Conservation (phyloP, 2,888 invertebrate species). For the Chrysopilus asiliformis region DNA sequence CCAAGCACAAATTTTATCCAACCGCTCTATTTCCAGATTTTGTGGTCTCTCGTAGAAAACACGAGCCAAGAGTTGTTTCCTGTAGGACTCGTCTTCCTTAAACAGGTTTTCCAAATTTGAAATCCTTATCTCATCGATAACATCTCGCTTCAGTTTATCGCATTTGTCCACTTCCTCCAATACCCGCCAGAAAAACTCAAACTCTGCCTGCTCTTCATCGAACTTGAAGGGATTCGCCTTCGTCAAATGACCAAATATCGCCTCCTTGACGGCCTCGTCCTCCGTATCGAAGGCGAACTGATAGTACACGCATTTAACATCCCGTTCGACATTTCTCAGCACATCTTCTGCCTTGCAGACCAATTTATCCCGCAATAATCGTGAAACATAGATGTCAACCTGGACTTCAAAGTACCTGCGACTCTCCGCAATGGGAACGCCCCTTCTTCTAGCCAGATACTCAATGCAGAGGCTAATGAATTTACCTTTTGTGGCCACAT, state of each 20-base stretch:
- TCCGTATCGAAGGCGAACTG: slow-evolving; percentile 44
- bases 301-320: slow-evolving; percentile 29
- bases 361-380: slow-evolving; percentile 29
- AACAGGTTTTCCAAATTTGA: slow-evolving; percentile 29
- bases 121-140: slow-evolving; percentile 19
- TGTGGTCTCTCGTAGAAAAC: slow-evolving; percentile 32
- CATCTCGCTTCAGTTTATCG: slow-evolving; percentile 13
- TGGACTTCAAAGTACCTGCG: slow-evolving; percentile 28
- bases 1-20: slow-evolving; percentile 30
- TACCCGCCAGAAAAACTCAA: slow-evolving; percentile 27
- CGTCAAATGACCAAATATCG: slow-evolving; percentile 50
- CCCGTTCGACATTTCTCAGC: slow-evolving; percentile 26
- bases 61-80: slow-evolving; percentile 25
- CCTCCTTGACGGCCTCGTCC: slow-evolving; percentile 47
- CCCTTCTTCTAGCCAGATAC: slow-evolving; percentile 23
- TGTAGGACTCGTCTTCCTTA: slow-evolving; percentile 23
- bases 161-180: slow-evolving; percentile 22
- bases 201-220: slow-evolving; percentile 21
- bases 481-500: slow-evolving; percentile 34
- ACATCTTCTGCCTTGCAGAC: slow-evolving; percentile 29
- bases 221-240: slow-evolving; percentile 35
- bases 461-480: slow-evolving; percentile 29
- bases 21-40: slow-evolving; percentile 23
- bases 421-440: slow-evolving; percentile 21
- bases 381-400: slow-evolving; percentile 29